Conservation (phyloP, 2,888 invertebrate genomes). For the Ophion ventricosus region DNA sequence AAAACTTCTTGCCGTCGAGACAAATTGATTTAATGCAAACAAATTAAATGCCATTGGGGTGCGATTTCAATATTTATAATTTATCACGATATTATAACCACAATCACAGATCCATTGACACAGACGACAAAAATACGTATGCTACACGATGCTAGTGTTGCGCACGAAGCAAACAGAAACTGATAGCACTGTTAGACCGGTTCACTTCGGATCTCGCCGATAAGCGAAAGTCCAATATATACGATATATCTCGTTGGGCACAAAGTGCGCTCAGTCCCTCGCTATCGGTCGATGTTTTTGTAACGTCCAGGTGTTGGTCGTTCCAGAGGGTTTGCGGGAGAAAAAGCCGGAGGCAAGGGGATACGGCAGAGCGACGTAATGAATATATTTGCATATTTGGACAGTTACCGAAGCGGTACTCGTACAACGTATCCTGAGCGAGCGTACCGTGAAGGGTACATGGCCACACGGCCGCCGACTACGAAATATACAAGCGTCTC, state of each 20-base stretch:
- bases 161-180: conserved; percentile 59
- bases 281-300: conserved; percentile 69
- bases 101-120: no score
- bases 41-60: no score
- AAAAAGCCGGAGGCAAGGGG: conserved; percentile 62
- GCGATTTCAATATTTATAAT: no score
- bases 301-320: conserved; percentile 65
- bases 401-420: conserved; percentile 81
- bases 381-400: conserved; percentile 83
- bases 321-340: conserved; percentile 26
- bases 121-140: no score
- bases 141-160: no score
- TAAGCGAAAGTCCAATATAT: conserved; percentile 5
- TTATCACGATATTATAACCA: no score
- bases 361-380: conserved; percentile 78
- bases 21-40: no score
- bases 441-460: conserved; percentile 62
- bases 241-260: conserved; percentile 23
- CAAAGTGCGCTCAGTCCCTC: conserved; percentile 41
- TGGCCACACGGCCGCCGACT: conserved; percentile 73
- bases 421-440: conserved; percentile 76
- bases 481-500: conserved; percentile 82
- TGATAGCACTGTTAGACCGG: conserved; percentile 52
- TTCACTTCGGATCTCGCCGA: conserved; percentile 45
- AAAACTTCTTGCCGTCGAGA: no score